Percentiles rank a stretch among this genome's conserved stretches.
Conservation (phyloP, 2,888 invertebrate genomes). For the Yponomeuta plumbellus region DNA sequence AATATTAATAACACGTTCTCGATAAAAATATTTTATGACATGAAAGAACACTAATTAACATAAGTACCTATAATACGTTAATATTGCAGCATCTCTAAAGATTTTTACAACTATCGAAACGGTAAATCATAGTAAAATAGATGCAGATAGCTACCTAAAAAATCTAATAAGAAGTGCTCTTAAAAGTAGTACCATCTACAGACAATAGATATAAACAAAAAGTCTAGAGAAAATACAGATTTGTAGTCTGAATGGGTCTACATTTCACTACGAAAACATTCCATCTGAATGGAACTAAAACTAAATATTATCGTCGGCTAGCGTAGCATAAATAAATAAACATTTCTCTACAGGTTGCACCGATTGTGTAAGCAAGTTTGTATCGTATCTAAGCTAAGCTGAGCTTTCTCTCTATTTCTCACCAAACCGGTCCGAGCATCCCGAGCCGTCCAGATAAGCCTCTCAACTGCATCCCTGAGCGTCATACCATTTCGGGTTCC, state of each 20-base stretch:
- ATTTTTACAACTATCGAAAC: too few relatives aligned
- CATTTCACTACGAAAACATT: neutral
- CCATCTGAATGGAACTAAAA: neutral
- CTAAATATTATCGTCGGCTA: neutral
- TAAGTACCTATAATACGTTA: too few relatives aligned
- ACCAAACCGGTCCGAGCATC: neutral
- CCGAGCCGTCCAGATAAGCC: neutral
- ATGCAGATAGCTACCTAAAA: neutral
- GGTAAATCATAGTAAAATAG: too few relatives aligned
- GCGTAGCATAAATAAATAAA: neutral
- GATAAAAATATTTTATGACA: too few relatives aligned
- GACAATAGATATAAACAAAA: neutral
- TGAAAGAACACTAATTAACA: too few relatives aligned
- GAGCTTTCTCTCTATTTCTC: neutral
- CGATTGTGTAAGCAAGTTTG: neutral
- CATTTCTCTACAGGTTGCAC: neutral
- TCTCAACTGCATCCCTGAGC: conserved; percentile 1
- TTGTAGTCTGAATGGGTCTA: neutral
- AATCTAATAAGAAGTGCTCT: neutral
- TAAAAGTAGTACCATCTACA: neutral
- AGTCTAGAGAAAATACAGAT: neutral
- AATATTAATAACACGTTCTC: too few relatives aligned
- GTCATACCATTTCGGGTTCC: neutral
- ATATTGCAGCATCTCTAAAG: too few relatives aligned
- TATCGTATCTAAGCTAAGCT: neutral